These are phyloP conservation scores for Pelobates cultripes DNA, from an alignment of 2,797 vertebrate genomes.

Conservation along the genomic window DNA sequence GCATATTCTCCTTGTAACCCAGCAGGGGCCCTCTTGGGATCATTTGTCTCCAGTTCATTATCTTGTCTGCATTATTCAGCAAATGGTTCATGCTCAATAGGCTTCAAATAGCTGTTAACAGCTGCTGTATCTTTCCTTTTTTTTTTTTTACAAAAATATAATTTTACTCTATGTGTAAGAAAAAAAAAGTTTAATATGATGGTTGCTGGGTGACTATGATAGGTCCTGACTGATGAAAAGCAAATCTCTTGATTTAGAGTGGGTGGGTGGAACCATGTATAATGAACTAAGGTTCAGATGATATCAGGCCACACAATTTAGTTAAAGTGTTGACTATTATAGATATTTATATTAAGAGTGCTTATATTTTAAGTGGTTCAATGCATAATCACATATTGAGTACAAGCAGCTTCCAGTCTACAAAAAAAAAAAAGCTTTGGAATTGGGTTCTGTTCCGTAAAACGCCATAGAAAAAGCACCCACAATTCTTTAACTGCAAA, in stretches of 20 bases:
- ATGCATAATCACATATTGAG: no score
- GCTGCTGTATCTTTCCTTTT: constrained; percentile 65
- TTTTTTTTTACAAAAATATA: constrained; percentile 56
- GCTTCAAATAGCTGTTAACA: constrained; percentile 77
- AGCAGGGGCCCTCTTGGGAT: constrained; percentile 69
- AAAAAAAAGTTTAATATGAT: constrained; percentile 52
- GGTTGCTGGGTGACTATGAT: constrained; percentile 42
- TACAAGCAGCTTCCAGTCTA: no score
- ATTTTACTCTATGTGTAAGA: constrained; percentile 36
- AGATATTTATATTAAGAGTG: no score
- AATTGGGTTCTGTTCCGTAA: no score
- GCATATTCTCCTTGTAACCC: constrained; percentile 70
- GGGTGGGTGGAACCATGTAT: no score
- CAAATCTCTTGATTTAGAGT: not conserved
- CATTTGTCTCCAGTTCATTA: constrained; percentile 80
- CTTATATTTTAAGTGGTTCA: no score
- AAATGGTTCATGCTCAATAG: constrained; percentile 73
- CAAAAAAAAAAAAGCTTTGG: no score
- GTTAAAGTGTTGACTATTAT: no score
- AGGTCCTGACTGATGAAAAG: not conserved
- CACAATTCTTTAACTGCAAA: no score
- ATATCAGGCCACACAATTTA: no score
- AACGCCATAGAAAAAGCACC: no score
- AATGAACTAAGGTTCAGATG: no score
- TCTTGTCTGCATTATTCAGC: constrained; percentile 79